Evolutionary conservation across 92 coral and sea anemone species (phyloP), one percentile per base, ranked within the genome.

Genomic region (Porites evermanni): DNA sequence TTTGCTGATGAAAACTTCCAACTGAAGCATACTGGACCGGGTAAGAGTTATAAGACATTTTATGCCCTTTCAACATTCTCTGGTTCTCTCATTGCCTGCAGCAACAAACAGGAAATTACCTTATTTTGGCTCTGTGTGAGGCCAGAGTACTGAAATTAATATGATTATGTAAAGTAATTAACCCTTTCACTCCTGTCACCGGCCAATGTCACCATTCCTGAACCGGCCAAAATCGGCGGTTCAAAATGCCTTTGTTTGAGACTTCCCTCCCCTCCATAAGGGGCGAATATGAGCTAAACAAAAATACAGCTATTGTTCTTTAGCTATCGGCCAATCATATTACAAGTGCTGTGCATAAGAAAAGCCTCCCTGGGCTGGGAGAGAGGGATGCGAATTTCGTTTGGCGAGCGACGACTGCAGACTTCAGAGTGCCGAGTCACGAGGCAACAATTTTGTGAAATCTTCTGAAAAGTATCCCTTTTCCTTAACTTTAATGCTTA

Each of bases 1-100:
- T 95, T 95, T 93, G 93, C 94, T 12, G 98, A 95, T 90, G 98
- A 95, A 79, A 95, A 95, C 90, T 95, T 95, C 71, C 0, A 12
- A 0, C 80, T 95, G 85, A 95, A 95, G 77, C 98, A 95, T 88
- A 89, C 94, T 64, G 97, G 94, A 0, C 32, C 70, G 87, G 98
- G 98, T 94, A 73, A 18, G 89, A 18, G 44, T 24, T 19, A 6
- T 2, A 18, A 63, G 18, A 18, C 67, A 0, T 59, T 67, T n/a
- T 20, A 18, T n/a, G 24, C 24, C 2, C 24, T n/a, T 67, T 67
- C 72, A 18, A 16, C 17, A 38, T 38, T 38, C 47, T 4, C 47
- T 38, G 47, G 47, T 38, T 0, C 47, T 38, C 6, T 38, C 6
- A 38, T 38, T 38, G 47, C 47, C 47, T 38, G 6, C 47, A 38